Evolutionary conservation across 2,113 vertebrate species (phyloP).

Genomic region (Antechinus flavipes): DNA sequence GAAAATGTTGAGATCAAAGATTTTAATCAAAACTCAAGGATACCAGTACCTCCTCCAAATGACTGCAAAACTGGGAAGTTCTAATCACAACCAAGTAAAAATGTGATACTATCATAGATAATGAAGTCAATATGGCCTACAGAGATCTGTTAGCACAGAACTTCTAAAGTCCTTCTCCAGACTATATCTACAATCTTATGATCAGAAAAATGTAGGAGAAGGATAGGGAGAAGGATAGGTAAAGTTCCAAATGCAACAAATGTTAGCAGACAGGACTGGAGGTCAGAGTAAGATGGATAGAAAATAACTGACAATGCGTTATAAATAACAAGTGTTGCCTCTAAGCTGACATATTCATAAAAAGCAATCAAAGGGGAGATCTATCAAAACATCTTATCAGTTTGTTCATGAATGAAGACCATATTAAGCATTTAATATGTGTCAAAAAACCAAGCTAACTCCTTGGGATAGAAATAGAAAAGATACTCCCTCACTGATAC

Average conservation of each 20-base stretch:
- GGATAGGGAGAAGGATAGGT: neutral
- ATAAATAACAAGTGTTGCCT: neutral
- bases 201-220: neutral
- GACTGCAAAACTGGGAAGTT: neutral
- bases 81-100: neutral
- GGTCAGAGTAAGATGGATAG: neutral
- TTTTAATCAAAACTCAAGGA: neutral
- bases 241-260: neutral
- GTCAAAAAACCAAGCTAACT: neutral
- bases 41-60: neutral
- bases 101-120: neutral
- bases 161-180: neutral
- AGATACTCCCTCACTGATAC: too few species aligned
- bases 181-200: neutral
- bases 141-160: neutral
- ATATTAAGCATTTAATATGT: neutral
- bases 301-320: neutral
- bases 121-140: neutral
- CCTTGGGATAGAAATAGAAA: neutral
- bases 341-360: neutral
- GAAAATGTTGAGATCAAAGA: neutral
- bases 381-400: neutral
- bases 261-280: neutral
- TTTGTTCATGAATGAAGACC: neutral
- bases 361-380: neutral